Conservation (phyloP, 2,797 vertebrate species). For the Rhyacichthys aspro region DNA sequence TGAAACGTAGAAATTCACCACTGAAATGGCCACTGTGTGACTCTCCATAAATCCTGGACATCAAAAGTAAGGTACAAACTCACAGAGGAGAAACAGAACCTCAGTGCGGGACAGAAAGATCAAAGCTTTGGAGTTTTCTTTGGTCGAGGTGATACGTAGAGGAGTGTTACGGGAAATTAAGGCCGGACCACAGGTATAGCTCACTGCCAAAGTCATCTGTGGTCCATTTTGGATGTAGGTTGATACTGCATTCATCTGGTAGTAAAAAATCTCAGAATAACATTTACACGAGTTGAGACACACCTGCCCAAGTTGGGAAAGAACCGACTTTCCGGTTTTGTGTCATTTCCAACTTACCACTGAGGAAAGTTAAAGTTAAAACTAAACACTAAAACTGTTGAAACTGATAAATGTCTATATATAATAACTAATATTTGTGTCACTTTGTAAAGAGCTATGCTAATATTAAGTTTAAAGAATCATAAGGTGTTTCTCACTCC, state of each 20-base stretch:
- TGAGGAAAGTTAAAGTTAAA: too few species aligned
- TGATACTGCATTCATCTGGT: conserved; percentile 1
- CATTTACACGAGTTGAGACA: too few species aligned
- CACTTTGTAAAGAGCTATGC: too few species aligned
- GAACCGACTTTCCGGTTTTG: too few species aligned
- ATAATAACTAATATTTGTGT: too few species aligned
- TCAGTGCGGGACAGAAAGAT: conserved; percentile 23
- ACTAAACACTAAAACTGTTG: too few species aligned
- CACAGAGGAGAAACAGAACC: conserved; percentile 19
- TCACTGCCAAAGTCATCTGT: not conserved
- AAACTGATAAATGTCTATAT: too few species aligned
- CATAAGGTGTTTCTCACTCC: too few species aligned
- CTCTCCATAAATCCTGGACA: conserved; percentile 23
- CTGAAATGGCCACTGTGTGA: conserved; percentile 1
- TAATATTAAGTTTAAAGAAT: too few species aligned
- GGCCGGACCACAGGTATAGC: conserved; percentile 19
- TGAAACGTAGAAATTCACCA: conserved; percentile 1
- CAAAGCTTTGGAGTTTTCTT: conserved; percentile 17
- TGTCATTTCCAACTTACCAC: too few species aligned
- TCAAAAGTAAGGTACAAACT: conserved; percentile 39
- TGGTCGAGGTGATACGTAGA: conserved; percentile 10
- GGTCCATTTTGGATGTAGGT: conserved; percentile 6
- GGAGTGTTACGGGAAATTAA: conserved; percentile 15
- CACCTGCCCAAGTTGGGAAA: too few species aligned
- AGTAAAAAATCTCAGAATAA: not conserved